A percentile compares a stretch with the other conserved stretches of the same genome.
Conservation (phyloP, 2,888 invertebrate species). For the Dione vanillae region DNA sequence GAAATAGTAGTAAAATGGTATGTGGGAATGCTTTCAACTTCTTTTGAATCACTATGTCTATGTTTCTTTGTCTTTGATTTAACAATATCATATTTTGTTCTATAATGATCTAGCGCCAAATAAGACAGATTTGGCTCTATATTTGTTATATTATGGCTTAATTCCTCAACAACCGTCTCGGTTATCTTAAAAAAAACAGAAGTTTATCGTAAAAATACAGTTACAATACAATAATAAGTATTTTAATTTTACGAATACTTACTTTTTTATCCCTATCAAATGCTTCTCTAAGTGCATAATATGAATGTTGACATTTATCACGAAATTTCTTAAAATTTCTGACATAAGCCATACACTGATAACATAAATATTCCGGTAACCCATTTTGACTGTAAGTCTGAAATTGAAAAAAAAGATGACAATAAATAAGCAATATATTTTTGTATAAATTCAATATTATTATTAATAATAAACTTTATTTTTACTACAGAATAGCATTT, state of each 20-base stretch:
- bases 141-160: slow-evolving; percentile 57
- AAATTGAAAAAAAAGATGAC: slow-evolving; percentile 46
- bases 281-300: slow-evolving; percentile 66
- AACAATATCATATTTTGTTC: slow-evolving; percentile 59
- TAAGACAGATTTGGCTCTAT: slow-evolving; percentile 62
- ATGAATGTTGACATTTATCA: slow-evolving; percentile 70
- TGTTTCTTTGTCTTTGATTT: slow-evolving; percentile 64
- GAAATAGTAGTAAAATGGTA: slow-evolving; percentile 61
- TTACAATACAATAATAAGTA: not conserved
- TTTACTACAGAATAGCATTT: not conserved
- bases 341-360: slow-evolving; percentile 64
- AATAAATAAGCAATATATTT: not conserved
- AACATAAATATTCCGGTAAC: slow-evolving; percentile 70
- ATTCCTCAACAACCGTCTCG: slow-evolving; percentile 54
- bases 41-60: slow-evolving; percentile 52
- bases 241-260: slow-evolving; percentile 15
- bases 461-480: not conserved
- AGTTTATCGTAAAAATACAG: not conserved
- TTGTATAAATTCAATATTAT: not conserved
- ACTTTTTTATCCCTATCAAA: slow-evolving; percentile 66
- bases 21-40: slow-evolving; percentile 55
- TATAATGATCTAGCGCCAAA: slow-evolving; percentile 56
- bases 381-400: slow-evolving; percentile 64
- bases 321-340: slow-evolving; percentile 65
- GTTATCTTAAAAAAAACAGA: slow-evolving; percentile 57